A percentile compares a stretch with the other conserved stretches of the same genome.
Conservation (phyloP, 2,888 invertebrate genomes). For the Operophtera brumata region DNA sequence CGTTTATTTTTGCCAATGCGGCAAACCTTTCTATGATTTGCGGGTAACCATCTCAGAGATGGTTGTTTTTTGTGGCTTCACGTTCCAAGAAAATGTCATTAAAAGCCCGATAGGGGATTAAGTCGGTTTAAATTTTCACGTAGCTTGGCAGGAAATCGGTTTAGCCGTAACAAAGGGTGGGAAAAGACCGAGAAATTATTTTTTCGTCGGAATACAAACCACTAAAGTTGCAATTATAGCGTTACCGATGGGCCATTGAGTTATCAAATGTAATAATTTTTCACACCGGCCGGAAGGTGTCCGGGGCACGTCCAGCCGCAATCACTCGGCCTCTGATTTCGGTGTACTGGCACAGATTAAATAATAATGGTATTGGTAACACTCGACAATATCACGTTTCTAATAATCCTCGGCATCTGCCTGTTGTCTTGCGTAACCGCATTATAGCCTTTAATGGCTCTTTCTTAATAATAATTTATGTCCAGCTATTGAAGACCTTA, state of each 20-base stretch:
- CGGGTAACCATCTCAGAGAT: constrained; percentile 68
- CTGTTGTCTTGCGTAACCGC: constrained; percentile 74
- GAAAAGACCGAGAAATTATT: constrained; percentile 78
- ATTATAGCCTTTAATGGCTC: constrained; percentile 72
- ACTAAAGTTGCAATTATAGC: constrained; percentile 77
- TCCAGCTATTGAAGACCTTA: constrained; percentile 35
- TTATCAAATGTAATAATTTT: constrained; percentile 75
- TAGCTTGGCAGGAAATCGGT: constrained; percentile 76
- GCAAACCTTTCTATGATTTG: constrained; percentile 80
- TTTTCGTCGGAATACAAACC: constrained; percentile 72
- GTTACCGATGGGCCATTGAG: constrained; percentile 75
- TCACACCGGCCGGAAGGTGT: constrained; percentile 78
- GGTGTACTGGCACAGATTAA: constrained; percentile 44
- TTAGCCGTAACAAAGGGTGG: constrained; percentile 75
- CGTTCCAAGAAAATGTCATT: constrained; percentile 75
- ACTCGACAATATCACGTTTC: constrained; percentile 63
- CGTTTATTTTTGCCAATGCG: constrained; percentile 79
- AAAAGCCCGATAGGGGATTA: constrained; percentile 77
- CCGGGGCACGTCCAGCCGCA: constrained; percentile 69
- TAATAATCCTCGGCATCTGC: constrained; percentile 70
- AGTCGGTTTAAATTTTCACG: constrained; percentile 75
- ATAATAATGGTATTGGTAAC: constrained; percentile 40
- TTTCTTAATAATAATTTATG: constrained; percentile 64
- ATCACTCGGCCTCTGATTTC: constrained; percentile 63
- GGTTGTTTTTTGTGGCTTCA: constrained; percentile 73